Evolutionary conservation across 1,140 invertebrate species (phyloP).

Genomic region (Orchesella cincta): DNA sequence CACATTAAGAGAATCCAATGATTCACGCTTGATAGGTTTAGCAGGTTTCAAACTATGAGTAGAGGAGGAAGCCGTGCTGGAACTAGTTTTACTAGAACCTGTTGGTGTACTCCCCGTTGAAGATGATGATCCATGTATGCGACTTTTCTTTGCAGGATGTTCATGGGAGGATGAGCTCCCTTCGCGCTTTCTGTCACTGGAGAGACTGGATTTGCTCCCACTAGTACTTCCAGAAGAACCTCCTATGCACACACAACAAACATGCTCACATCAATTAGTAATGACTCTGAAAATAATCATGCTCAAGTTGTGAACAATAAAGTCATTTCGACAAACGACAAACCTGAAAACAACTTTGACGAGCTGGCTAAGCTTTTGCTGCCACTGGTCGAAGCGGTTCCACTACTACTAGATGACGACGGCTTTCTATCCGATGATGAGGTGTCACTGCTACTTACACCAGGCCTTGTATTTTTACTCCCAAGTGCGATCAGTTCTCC

Average conservation of each 20-base stretch:
- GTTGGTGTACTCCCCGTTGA: neutral
- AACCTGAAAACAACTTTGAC: neutral
- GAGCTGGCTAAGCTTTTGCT: slow-evolving; percentile 1
- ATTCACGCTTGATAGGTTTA: neutral
- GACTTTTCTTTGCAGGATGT: slow-evolving; percentile 35
- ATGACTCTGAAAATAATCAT: neutral
- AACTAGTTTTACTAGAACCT: slow-evolving; percentile 13
- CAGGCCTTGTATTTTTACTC: slow-evolving; percentile 24
- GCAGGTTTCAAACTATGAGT: neutral
- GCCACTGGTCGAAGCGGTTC: neutral
- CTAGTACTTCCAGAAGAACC: neutral
- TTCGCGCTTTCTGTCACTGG: slow-evolving; percentile 24
- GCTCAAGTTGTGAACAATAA: too few relatives aligned
- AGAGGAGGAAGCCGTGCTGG: neutral
- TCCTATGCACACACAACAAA: neutral
- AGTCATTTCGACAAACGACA: too few relatives aligned
- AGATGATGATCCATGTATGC: slow-evolving; percentile 1
- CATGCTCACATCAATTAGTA: neutral
- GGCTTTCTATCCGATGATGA: neutral
- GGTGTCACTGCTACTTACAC: neutral
- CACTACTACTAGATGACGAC: neutral
- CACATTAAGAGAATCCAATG: neutral
- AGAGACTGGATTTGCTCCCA: neutral
- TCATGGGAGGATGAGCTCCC: neutral
- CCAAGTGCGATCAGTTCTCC: slow-evolving; percentile 46